Evolutionary conservation across 2,888 invertebrate species (phyloP).

Genomic region (Rutpela maculata): DNA sequence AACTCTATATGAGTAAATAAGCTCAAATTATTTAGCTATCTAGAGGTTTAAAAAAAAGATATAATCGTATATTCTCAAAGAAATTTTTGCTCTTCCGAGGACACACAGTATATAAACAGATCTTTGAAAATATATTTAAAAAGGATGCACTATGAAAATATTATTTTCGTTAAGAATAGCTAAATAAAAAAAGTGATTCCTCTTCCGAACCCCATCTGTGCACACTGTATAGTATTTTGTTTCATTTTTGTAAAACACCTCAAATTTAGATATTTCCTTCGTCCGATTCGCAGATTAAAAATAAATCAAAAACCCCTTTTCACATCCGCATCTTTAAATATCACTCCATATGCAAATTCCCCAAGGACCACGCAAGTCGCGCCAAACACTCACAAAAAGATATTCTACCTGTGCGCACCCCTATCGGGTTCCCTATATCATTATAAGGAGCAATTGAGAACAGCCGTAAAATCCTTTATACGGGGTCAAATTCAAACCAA

Average conservation of each 20-base stretch:
- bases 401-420: constrained; percentile 56
- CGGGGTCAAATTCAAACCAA: constrained; percentile 63
- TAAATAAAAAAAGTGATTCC: no score
- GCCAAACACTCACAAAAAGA: constrained; percentile 39
- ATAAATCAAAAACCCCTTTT: constrained; percentile 23
- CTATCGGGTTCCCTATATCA: constrained; percentile 59
- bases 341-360: constrained; percentile 50
- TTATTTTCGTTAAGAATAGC: no score
- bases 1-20: no score
- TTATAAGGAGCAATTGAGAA: constrained; percentile 60
- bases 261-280: not conserved
- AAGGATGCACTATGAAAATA: no score
- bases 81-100: no score
- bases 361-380: constrained; percentile 21
- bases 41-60: no score
- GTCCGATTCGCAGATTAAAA: not conserved
- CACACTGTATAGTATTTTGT: no score
- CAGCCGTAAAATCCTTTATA: constrained; percentile 56
- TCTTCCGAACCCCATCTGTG: no score
- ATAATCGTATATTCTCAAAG: no score
- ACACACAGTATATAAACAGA: no score
- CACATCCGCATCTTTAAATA: constrained; percentile 47
- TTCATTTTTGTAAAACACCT: not conserved
- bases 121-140: no score
- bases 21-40: no score